Evolutionary conservation across 2,113 vertebrate species (phyloP), one percentile per base, ranked within the genome.

Genomic region (Xenus cinereus): DNA sequence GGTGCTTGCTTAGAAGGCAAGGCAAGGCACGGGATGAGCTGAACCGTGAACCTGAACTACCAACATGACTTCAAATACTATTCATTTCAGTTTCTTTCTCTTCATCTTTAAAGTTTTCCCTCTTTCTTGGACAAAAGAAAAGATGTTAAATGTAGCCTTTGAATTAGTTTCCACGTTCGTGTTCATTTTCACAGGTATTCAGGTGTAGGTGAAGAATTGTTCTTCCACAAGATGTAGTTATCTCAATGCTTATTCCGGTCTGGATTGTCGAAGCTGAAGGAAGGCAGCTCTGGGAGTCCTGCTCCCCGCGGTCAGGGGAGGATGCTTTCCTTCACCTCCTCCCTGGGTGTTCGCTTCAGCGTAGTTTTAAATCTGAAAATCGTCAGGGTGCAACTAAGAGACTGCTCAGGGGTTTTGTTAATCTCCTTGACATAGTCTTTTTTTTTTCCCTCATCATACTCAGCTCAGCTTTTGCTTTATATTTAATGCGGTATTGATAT

Each of bases 1-100:
- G 16, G 4, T 60, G 18, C 51, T 68, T 67, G 67, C 54, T 33
- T 72, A 41, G 33, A 28, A 1, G 1, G 39, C 57, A 28, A 1
- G 1, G 39, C 57, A 46, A 71, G 82, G 45, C 37, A 51, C 0
- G 3, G 50, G 16, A 53, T 0, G 3, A 82, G 45, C 51, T 48
- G 64, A 72, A 59, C 71, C 10, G 0, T 63, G 80, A 89, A 80
- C 91, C 54, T 50, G 24, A 75, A 75, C 68, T 64, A 64, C 43
- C 39, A n/a, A 72, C 14, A 2, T 28, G 41, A n/a, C 39, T 72
- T 33, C 51, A 46, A 33, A 48, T 59, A 28, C 39, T 35, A 30
- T 66, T 60, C 0, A 59, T 41, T 86, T 76, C 17, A 3, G 9
- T 32, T 45, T 46, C 8, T 59, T 51, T 80, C 60, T 12, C 43